Evolutionary conservation across 2,113 vertebrate species (phyloP).

Genomic region (Collichthys lucidus): DNA sequence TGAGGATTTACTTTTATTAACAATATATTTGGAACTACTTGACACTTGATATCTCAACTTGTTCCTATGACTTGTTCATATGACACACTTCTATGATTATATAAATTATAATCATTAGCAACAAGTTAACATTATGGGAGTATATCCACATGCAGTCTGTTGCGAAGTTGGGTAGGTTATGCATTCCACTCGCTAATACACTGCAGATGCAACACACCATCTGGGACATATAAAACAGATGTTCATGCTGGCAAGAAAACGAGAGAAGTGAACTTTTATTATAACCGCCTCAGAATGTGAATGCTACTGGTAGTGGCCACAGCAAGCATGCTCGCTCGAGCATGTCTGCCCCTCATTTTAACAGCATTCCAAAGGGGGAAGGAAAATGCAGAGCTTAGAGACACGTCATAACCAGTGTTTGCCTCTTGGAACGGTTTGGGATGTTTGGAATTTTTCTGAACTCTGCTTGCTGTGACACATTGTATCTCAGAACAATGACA

Average conservation of each 20-base stretch:
- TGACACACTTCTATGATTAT: not conserved
- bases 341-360: not conserved
- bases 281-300: not conserved
- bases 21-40: not conserved
- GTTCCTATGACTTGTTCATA: not conserved
- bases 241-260: not conserved
- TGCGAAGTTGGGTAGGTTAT: not conserved
- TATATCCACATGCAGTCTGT: constrained; percentile 13
- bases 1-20: not conserved
- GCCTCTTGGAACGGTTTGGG: no score
- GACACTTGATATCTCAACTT: not conserved
- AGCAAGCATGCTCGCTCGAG: not conserved
- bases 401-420: no score
- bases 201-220: constrained; percentile 3
- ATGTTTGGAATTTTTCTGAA: no score
- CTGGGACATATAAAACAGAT: constrained; percentile 11
- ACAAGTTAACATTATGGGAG: not conserved
- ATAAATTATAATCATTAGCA: not conserved
- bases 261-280: not conserved
- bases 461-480: not conserved
- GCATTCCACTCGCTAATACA: constrained; percentile 36
- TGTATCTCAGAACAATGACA: not conserved
- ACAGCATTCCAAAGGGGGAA: not conserved
- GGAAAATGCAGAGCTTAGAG: not conserved
- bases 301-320: not conserved